Conservation (phyloP, 2,888 invertebrate species). For the Harpalus rubripes region DNA sequence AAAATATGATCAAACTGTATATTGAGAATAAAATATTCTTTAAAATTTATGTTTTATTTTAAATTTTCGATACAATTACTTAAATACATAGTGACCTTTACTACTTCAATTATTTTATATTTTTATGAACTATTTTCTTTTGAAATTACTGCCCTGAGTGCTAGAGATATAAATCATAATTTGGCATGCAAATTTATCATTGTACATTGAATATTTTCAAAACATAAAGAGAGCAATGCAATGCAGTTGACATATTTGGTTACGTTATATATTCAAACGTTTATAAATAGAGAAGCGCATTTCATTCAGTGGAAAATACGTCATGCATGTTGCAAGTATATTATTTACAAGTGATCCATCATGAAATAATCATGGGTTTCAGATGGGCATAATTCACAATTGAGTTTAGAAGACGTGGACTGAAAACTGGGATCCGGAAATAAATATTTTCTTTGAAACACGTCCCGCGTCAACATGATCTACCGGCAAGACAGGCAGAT, state of each 20-base stretch:
- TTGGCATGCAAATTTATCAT: too few relatives aligned
- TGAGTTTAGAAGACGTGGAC: constrained; percentile 8
- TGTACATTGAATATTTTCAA: background rate
- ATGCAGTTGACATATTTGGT: background rate
- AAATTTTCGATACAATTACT: too few relatives aligned
- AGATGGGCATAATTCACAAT: background rate
- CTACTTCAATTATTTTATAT: too few relatives aligned
- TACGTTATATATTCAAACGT: background rate
- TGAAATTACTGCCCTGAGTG: too few relatives aligned
- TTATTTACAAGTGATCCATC: background rate
- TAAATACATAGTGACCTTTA: too few relatives aligned
- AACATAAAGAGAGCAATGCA: background rate
- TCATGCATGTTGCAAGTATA: background rate
- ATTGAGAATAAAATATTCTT: too few relatives aligned
- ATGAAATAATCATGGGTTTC: background rate
- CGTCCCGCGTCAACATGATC: constrained; percentile 46
- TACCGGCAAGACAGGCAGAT: constrained; percentile 30
- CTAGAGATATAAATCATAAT: too few relatives aligned
- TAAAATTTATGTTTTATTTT: too few relatives aligned
- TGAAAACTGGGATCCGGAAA: constrained; percentile 1
- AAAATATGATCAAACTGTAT: too few relatives aligned
- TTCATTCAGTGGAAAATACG: background rate
- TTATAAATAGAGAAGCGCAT: background rate
- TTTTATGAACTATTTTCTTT: too few relatives aligned
- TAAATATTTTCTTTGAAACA: constrained; percentile 45